Conservation (phyloP, 2,888 invertebrate species). For the Actias luna region DNA sequence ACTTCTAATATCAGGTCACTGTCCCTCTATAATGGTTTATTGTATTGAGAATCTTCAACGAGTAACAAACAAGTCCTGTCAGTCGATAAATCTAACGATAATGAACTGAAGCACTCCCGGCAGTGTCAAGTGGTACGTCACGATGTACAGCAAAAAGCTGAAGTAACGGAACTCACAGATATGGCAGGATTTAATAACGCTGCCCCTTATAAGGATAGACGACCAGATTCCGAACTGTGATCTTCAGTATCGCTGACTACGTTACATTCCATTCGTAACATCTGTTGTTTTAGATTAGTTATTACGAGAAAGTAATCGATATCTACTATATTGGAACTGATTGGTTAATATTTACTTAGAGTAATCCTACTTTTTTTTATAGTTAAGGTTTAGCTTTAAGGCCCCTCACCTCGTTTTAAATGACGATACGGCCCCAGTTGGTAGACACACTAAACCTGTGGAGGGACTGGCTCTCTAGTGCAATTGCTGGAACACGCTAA, state of each 20-base stretch:
- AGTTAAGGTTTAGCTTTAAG: no score
- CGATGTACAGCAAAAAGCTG: slow-evolving; percentile 50
- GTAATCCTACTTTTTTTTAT: no score
- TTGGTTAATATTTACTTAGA: no score
- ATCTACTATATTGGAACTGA: no score
- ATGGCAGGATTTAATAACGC: slow-evolving; percentile 73
- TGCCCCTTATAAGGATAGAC: slow-evolving; percentile 58
- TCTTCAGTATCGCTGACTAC: slow-evolving; percentile 42
- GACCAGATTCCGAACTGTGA: slow-evolving; percentile 44
- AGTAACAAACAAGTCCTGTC: slow-evolving; percentile 13
- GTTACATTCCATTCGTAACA: slow-evolving; percentile 38
- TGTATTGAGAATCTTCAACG: neutral
- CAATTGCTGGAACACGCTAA: no score
- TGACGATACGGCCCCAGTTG: no score
- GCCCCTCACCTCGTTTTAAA: no score
- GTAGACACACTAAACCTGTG: no score
- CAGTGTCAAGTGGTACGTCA: slow-evolving; percentile 32
- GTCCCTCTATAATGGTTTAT: slow-evolving; percentile 1
- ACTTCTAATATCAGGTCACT: no score
- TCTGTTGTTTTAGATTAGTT: slow-evolving; percentile 19
- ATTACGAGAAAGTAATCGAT: no score
- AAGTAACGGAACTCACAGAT: slow-evolving; percentile 66
- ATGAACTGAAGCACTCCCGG: slow-evolving; percentile 15
- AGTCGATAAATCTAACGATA: slow-evolving; percentile 15
- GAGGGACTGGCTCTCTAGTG: no score